A percentile compares a stretch with the other conserved stretches of the same genome.
Evolutionary conservation across 2,113 vertebrate genomes (phyloP).

Genomic region (Epinephelus fuscoguttatus): DNA sequence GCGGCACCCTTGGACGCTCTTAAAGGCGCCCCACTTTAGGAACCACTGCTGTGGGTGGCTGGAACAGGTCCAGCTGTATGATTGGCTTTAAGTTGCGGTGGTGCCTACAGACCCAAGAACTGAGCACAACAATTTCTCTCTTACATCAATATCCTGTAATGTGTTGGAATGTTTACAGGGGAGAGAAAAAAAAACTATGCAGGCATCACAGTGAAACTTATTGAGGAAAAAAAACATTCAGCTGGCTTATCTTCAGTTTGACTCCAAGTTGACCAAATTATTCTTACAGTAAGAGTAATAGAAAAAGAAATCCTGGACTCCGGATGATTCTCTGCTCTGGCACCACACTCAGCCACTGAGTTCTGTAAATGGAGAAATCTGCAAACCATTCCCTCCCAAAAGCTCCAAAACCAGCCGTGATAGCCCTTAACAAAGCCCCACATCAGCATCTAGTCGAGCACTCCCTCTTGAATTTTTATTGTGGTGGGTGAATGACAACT

Average conservation of each 20-base stretch:
- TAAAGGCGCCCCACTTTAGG: background rate
- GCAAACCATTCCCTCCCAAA: conserved; percentile 27
- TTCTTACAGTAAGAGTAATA: conserved; percentile 6
- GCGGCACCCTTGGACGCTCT: background rate
- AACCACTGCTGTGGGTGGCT: conserved; percentile 8
- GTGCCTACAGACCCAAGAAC: background rate
- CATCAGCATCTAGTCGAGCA: conserved; percentile 46
- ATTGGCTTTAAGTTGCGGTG: conserved; percentile 18
- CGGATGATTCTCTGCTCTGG: conserved; percentile 20
- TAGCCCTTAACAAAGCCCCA: conserved; percentile 23
- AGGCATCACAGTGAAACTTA: background rate
- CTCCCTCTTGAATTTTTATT: conserved; percentile 36
- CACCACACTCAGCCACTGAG: conserved; percentile 9
- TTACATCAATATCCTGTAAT: conserved; percentile 26
- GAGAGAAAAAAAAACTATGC: background rate
- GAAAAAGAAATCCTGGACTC: conserved; percentile 22
- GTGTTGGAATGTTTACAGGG: conserved; percentile 26
- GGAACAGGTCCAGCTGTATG: conserved; percentile 24
- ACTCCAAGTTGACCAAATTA: conserved; percentile 27
- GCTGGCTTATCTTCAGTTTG: conserved; percentile 18
- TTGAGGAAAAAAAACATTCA: conserved; percentile 16
- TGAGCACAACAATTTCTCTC: background rate
- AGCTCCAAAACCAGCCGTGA: conserved; percentile 22
- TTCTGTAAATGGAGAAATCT: conserved; percentile 35
- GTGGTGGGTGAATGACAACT: conserved; percentile 55